Conservation (phyloP, 2,888 invertebrate species). For the Pomacea canaliculata region DNA sequence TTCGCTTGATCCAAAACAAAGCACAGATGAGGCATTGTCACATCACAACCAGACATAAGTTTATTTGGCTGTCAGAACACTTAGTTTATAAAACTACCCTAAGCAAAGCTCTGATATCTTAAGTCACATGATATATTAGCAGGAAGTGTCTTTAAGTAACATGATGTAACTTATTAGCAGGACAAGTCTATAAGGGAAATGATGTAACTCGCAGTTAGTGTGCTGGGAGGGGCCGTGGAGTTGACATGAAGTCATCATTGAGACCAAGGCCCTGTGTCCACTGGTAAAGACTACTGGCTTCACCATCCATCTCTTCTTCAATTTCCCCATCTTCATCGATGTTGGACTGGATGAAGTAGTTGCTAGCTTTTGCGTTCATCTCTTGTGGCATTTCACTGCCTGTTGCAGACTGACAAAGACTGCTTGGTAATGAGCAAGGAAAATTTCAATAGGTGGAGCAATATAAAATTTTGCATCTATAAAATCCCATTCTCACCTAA, state of each 20-base stretch:
- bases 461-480: no score
- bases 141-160: no score
- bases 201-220: not conserved
- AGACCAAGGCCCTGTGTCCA: constrained; percentile 68
- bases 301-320: constrained; percentile 60
- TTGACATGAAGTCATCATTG: constrained; percentile 60
- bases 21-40: no score
- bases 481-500: no score
- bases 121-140: no score
- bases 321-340: constrained; percentile 54
- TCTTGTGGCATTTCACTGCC: not conserved
- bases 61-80: no score
- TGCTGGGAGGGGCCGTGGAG: constrained; percentile 37
- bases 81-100: no score
- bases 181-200: not conserved
- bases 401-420: not conserved
- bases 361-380: constrained; percentile 43
- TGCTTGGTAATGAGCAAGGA: not conserved
- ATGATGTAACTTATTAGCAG: no score
- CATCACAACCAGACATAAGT: no score
- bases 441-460: no score
- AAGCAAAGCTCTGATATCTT: no score
- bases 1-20: no score
- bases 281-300: constrained; percentile 66
- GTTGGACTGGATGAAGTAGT: constrained; percentile 48